Evolutionary conservation across 2,797 vertebrate genomes (phyloP).

Genomic region (Alauda arvensis): DNA sequence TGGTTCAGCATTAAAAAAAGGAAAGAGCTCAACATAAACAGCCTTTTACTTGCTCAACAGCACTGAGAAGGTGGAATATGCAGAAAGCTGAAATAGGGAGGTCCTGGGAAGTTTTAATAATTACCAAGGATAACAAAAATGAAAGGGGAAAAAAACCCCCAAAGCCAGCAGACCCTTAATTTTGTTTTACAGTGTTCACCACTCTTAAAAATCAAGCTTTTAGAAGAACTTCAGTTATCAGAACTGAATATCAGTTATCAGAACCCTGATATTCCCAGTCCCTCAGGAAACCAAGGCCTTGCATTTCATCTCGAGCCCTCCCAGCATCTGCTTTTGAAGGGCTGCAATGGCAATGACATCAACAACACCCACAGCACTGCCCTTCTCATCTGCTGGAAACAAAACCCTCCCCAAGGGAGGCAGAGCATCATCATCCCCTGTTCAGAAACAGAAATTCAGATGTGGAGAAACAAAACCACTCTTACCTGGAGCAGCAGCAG

Average conservation of each 20-base stretch:
- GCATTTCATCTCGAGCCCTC: background rate
- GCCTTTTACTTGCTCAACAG: background rate
- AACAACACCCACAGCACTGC: background rate
- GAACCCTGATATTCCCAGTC: background rate
- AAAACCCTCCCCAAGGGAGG: background rate
- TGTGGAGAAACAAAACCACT: background rate
- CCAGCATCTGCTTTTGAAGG: background rate
- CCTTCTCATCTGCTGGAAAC: background rate
- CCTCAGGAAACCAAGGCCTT: background rate
- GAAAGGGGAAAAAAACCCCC: rapidly evolving
- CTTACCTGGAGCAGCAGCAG: background rate
- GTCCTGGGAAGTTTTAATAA: background rate
- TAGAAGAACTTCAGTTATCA: background rate
- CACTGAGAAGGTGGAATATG: rapidly evolving
- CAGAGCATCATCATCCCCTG: background rate
- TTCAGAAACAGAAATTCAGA: background rate
- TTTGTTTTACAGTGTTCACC: background rate
- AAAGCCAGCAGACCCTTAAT: rapidly evolving
- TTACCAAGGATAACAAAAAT: background rate
- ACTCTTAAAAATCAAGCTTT: background rate
- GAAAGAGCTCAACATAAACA: background rate
- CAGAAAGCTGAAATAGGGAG: background rate
- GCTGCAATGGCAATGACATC: rapidly evolving
- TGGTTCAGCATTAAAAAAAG: background rate
- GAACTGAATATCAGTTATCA: no score